Percentiles rank a stretch among this genome's conserved stretches.
These are phyloP conservation scores for Oenanthe oenanthe DNA, from an alignment of 2,113 vertebrate species.

Conservation along the genomic window DNA sequence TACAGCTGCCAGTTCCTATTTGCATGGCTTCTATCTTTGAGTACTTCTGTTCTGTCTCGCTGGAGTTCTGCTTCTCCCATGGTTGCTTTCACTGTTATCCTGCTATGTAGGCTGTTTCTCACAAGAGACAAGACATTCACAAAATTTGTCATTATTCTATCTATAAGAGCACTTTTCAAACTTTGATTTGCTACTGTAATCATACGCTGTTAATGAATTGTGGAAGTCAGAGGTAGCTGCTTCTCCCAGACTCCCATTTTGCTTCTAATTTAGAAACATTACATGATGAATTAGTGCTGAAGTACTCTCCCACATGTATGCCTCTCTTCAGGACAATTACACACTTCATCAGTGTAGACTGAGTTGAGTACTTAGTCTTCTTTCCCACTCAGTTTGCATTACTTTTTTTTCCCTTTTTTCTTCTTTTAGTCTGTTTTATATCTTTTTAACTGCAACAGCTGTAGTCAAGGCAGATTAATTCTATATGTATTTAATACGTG, in stretches of 20 bases:
- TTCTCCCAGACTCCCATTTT: background rate
- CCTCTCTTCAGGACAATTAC: background rate
- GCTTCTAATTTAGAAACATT: background rate
- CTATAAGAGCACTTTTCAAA: background rate
- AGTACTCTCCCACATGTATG: background rate
- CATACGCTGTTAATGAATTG: background rate
- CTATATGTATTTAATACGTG: background rate
- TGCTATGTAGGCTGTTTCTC: background rate
- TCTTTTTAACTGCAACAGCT: background rate
- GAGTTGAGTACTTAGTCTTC: background rate
- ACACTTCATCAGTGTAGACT: background rate
- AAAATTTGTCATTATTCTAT: background rate
- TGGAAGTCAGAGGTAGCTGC: background rate
- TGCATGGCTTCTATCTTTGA: background rate
- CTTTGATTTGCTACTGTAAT: background rate
- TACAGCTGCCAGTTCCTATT: background rate
- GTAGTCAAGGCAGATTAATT: background rate
- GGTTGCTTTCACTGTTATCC: background rate
- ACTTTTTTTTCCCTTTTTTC: background rate
- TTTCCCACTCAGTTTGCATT: background rate
- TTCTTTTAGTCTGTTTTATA: background rate
- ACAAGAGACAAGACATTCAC: background rate
- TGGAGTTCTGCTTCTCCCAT: background rate
- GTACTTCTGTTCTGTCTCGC: background rate
- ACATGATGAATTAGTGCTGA: background rate